A percentile compares a stretch with the other conserved stretches of the same genome.
Conservation (phyloP, 2,113 vertebrate genomes). For the Crotalus horridus region DNA sequence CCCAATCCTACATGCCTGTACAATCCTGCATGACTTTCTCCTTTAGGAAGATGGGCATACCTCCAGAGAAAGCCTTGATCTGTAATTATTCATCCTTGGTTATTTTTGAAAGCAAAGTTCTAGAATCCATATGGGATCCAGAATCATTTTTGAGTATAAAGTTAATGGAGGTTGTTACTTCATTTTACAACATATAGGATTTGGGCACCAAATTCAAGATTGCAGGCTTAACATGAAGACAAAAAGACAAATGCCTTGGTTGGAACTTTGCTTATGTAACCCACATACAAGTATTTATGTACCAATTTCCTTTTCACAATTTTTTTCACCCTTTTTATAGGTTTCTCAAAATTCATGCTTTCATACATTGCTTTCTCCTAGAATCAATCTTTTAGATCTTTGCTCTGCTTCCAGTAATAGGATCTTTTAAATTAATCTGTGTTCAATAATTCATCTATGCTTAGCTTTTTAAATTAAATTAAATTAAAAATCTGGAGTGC, state of each 20-base stretch:
- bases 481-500: neutral
- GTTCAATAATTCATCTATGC: neutral
- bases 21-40: neutral
- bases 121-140: neutral
- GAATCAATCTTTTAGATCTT: neutral
- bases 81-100: neutral
- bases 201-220: neutral
- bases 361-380: neutral
- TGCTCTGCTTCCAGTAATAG: neutral
- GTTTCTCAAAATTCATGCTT: neutral
- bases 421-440: neutral
- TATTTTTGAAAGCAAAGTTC: neutral
- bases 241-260: neutral
- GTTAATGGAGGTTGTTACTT: neutral
- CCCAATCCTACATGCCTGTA: neutral
- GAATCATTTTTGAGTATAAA: neutral
- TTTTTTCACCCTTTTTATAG: neutral
- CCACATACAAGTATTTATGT: neutral
- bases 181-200: neutral
- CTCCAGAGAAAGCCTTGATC: neutral
- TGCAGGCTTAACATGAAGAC: neutral
- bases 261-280: neutral
- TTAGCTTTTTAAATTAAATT: neutral
- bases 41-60: neutral
- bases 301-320: neutral